Conservation (phyloP, 2,888 invertebrate species). For the Patella ulyssiponensis region DNA sequence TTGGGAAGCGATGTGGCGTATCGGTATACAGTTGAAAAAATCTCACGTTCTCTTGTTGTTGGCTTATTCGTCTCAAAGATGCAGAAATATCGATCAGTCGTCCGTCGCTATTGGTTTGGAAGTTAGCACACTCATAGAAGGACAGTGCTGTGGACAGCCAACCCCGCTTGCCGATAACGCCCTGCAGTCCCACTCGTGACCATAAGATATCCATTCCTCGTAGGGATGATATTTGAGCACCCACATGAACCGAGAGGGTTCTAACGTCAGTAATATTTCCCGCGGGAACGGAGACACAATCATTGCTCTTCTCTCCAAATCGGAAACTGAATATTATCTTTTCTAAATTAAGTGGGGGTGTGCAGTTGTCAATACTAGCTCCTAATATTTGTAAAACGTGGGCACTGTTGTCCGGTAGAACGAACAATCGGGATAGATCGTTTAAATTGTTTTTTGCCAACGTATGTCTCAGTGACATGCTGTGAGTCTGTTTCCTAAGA, state of each 20-base stretch:
- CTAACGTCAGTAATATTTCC: background rate
- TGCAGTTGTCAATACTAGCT: background rate
- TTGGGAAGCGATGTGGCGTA: no score
- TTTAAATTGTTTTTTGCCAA: background rate
- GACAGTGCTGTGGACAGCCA: background rate
- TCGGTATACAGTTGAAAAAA: background rate
- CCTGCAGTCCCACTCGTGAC: background rate
- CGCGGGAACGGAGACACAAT: background rate
- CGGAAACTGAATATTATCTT: background rate
- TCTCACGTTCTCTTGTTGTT: background rate
- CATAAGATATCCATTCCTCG: background rate
- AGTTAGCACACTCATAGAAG: background rate
- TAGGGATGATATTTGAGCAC: background rate
- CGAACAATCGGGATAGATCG: background rate
- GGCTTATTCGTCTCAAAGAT: background rate
- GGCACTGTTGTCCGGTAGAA: background rate
- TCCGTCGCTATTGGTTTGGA: background rate
- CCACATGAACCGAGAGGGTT: background rate
- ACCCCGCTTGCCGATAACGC: background rate
- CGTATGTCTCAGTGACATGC: background rate
- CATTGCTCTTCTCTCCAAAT: background rate
- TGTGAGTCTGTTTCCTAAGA: background rate
- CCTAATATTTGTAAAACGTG: background rate
- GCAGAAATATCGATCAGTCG: background rate
- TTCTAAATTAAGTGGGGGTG: background rate